phyloP scores from a whole-genome alignment of 1,140 invertebrate genomes.

The Orchesella cincta region DNA sequence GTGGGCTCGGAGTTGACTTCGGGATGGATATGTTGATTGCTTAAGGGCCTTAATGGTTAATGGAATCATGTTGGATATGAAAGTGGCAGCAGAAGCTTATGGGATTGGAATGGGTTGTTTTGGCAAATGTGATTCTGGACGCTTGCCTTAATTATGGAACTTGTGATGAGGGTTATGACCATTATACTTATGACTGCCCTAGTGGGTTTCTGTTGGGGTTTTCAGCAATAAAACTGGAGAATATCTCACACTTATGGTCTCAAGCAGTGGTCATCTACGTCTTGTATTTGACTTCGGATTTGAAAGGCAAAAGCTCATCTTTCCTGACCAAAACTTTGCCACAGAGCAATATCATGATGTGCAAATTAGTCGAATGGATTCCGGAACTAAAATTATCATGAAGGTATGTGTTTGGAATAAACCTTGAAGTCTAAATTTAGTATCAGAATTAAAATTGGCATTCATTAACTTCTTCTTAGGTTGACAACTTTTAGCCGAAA shows the following conservation, averaged over 20 bases:
- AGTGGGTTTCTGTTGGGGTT: conserved; percentile 89
- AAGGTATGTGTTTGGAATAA: conserved; percentile 65
- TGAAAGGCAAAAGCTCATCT: conserved; percentile 90
- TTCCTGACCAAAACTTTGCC: conserved; percentile 83
- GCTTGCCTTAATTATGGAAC: conserved; percentile 95
- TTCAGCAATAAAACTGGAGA: conserved; percentile 84
- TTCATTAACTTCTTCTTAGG: conserved; percentile 59
- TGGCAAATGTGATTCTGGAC: conserved; percentile 86
- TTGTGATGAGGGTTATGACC: conserved; percentile 89
- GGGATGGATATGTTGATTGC: conserved; percentile 93
- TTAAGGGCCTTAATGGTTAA: conserved; percentile 87
- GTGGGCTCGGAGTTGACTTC: conserved; percentile 79
- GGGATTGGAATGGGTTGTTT: conserved; percentile 80
- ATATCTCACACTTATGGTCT: conserved; percentile 92
- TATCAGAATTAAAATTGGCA: neutral
- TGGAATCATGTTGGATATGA: conserved; percentile 80
- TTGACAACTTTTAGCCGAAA: conserved; percentile 86
- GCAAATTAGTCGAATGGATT: conserved; percentile 75
- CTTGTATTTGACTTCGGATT: conserved; percentile 97
- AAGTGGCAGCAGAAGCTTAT: conserved; percentile 64
- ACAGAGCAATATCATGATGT: conserved; percentile 94
- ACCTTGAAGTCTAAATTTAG: conserved; percentile 13
- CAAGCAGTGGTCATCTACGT: conserved; percentile 89
- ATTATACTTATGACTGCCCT: conserved; percentile 90
- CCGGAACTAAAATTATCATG: conserved; percentile 77